These are phyloP conservation scores for Caradrina clavipalpis DNA, from an alignment of 2,888 invertebrate species.

Conservation along the genomic window DNA sequence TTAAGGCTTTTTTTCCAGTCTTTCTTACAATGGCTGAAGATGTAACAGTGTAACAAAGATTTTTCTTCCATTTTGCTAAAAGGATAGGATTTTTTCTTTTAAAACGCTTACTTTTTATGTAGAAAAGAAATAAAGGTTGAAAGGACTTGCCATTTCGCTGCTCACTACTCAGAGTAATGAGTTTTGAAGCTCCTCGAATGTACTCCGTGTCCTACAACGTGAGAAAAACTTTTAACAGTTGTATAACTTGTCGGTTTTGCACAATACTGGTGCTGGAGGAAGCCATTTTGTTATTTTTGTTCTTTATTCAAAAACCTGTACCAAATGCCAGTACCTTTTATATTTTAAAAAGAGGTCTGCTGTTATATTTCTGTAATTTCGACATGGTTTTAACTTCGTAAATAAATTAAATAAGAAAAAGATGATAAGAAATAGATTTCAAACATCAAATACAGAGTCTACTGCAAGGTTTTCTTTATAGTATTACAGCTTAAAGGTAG, in stretches of 20 bases:
- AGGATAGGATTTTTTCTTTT: slow-evolving; percentile 9
- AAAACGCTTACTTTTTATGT: slow-evolving; percentile 18
- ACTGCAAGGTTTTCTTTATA: too few species aligned
- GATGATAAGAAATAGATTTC: not conserved
- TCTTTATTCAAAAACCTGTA: slow-evolving; percentile 33
- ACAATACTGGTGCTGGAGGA: slow-evolving; percentile 12
- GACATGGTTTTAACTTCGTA: not conserved
- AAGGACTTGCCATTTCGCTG: slow-evolving; percentile 24
- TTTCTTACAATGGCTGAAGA: slow-evolving; percentile 12
- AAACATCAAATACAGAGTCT: too few species aligned
- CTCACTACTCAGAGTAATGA: slow-evolving; percentile 41
- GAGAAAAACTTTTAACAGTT: slow-evolving; percentile 39
- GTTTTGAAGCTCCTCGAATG: slow-evolving; percentile 27
- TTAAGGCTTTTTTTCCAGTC: slow-evolving; percentile 14
- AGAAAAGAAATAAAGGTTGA: slow-evolving; percentile 24
- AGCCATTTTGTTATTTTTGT: slow-evolving; percentile 37
- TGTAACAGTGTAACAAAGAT: slow-evolving; percentile 14
- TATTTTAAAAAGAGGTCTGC: not conserved
- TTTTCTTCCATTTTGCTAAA: slow-evolving; percentile 9
- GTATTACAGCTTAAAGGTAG: too few species aligned
- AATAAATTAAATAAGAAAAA: too few species aligned
- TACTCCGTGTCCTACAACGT: slow-evolving; percentile 32
- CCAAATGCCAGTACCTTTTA: slow-evolving; percentile 5
- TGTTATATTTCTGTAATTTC: not conserved
- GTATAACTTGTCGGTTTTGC: slow-evolving; percentile 18